These are phyloP conservation scores for Drosophila algonquin DNA, from an alignment of 2,888 invertebrate genomes.

Conservation along the genomic window DNA sequence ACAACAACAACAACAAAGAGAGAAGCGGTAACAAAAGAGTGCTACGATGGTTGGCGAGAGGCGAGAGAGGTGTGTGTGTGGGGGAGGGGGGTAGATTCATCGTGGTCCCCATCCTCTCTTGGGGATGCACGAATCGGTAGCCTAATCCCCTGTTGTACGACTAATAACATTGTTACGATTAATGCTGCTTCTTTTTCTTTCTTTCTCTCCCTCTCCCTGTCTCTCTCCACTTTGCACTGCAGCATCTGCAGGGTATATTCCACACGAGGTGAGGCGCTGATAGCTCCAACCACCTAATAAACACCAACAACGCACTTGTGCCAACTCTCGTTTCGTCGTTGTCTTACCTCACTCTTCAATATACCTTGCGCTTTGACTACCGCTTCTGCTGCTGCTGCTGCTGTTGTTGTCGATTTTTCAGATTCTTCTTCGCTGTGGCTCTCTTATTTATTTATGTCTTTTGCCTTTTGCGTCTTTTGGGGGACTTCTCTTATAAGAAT, in stretches of 20 bases:
- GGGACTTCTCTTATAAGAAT: constrained; percentile 73
- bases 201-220: constrained; percentile 15
- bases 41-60: not conserved
- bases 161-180: constrained; percentile 84
- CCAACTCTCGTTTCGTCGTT: not conserved
- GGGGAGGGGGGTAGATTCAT: constrained; percentile 56
- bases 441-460: constrained; percentile 72
- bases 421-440: constrained; percentile 39
- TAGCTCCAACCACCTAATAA: not conserved
- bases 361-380: constrained; percentile 7
- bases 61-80: not conserved
- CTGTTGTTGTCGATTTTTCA: constrained; percentile 44
- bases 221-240: not conserved
- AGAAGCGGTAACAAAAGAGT: constrained; percentile 1
- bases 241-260: not conserved
- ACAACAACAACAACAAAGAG: not conserved
- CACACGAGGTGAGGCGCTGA: not conserved
- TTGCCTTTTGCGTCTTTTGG: constrained; percentile 53
- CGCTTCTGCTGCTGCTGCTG: constrained; percentile 30
- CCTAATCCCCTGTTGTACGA: constrained; percentile 84
- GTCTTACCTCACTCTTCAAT: not conserved
- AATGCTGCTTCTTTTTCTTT: constrained; percentile 77
- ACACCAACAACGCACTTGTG: not conserved
- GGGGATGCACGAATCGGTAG: constrained; percentile 80
- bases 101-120: constrained; percentile 39